Base-by-base conservation (phyloP, 1,140 invertebrate species). In the Drosophila pruinosa region DNA sequence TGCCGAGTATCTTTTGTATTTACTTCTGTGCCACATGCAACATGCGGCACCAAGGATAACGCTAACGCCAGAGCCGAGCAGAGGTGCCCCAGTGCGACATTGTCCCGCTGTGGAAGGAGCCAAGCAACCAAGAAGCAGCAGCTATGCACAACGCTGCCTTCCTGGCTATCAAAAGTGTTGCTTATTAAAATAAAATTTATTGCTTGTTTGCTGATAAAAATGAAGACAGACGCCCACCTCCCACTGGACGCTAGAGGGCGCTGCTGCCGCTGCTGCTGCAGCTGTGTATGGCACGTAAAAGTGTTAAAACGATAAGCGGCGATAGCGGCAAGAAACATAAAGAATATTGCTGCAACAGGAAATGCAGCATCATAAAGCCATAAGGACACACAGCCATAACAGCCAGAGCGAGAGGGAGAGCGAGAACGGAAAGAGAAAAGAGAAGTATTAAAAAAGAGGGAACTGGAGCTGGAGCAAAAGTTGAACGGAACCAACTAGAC, bases 151-250 rank as follows among this genome's bases (percentile, higher is more conserved):
- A 31, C 34, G 15, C 48, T 45, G 31, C 6, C 14, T 12, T 34
- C 28, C 50, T 76, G 56, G 77, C 73, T 86, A 86, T 86, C 81
- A 85, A 81, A 85, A 85, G 76, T 85, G 81, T 86, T 86, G 81
- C 73, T 80, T 86, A 85, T 85, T 86, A 86, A 85, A 85, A 85
- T 85, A 71, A 86, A 85, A 85, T 85, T 86, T 85, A 86, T 86
- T 86, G 77, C 81, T 85, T 85, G 81, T 85, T 86, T 77, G 64
- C 77, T 74, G 81, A 86, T 86, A 85, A 86, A 85, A 86, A 85
- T 77, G 81, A 86, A 83, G 67, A 73, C 80, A 72, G 75, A 67
- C 45, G 28, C 8, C 34, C 21, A 24, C 12, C 34, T 15, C 10
- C 19, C 10, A 5, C 38, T 17, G 3, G 31, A 10, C 26, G 36